Conservation (phyloP, 2,113 vertebrate genomes). For the Cephalopholis sonnerati region DNA sequence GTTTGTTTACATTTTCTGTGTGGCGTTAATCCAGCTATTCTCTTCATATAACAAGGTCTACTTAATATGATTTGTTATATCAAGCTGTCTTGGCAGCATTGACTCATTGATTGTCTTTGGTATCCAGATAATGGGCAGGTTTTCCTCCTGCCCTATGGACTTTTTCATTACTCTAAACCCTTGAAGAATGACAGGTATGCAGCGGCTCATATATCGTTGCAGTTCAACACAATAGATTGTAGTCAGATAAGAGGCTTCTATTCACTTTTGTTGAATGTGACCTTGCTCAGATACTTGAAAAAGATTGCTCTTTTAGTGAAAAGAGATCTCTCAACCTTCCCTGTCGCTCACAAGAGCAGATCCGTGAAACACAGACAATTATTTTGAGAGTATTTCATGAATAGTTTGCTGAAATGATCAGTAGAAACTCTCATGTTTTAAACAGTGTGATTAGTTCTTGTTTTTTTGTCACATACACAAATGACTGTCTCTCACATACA, state of each 20-base stretch:
- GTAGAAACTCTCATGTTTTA: background rate
- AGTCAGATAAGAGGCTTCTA: constrained; percentile 48
- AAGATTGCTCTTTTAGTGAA: constrained; percentile 13
- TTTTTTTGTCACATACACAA: background rate
- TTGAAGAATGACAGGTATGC: constrained; percentile 74
- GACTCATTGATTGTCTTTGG: constrained; percentile 9
- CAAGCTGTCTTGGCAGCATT: background rate
- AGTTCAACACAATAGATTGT: constrained; percentile 40
- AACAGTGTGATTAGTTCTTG: background rate
- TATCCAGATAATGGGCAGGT: constrained; percentile 36
- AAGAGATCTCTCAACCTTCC: background rate
- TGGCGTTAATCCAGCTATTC: background rate
- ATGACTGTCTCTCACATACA: constrained; percentile 4
- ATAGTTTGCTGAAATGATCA: background rate
- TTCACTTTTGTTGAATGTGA: constrained; percentile 54
- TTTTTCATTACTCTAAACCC: constrained; percentile 61
- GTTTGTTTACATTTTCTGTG: constrained; percentile 58
- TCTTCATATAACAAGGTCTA: background rate
- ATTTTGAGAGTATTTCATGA: background rate
- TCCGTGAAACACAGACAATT: background rate
- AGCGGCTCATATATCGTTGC: constrained; percentile 36
- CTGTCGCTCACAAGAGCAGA: background rate
- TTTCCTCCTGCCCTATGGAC: constrained; percentile 1
- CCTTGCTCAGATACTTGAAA: constrained; percentile 27
- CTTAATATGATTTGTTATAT: background rate